Conservation (phyloP, 1,140 invertebrate species). For the Brachionus rotundiformis region DNA sequence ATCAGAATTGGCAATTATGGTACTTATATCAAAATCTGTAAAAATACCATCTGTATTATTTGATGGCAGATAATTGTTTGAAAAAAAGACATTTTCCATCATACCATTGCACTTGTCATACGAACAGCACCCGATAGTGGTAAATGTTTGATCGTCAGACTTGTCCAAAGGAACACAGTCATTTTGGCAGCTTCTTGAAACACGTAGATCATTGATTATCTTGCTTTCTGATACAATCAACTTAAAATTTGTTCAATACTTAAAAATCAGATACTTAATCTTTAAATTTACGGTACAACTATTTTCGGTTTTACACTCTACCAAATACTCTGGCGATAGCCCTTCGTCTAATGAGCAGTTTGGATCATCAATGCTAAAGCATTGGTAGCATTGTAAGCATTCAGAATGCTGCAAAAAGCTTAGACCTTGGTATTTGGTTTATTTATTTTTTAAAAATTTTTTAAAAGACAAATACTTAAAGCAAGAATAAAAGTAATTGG, state of each 20-base stretch:
- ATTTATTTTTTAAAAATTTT: neutral
- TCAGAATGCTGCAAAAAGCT: neutral
- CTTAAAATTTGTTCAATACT: neutral
- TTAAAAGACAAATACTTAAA: neutral
- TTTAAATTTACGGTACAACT: neutral
- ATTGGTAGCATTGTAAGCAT: conserved; percentile 2
- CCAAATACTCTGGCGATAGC: neutral
- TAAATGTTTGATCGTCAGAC: neutral
- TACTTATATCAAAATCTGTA: too few relatives aligned
- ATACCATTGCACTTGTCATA: neutral
- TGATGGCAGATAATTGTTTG: neutral
- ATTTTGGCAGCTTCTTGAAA: neutral
- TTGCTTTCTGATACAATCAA: neutral
- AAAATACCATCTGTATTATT: neutral
- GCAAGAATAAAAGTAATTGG: neutral
- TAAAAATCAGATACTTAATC: neutral
- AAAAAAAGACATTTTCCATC: neutral
- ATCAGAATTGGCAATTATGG: too few relatives aligned
- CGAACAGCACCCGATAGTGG: neutral
- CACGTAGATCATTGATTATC: neutral
- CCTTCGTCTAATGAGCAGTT: neutral
- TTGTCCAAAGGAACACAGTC: neutral
- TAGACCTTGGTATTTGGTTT: neutral
- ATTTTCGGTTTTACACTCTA: neutral
- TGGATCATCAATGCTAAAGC: neutral